Conservation (phyloP, 2,113 vertebrate species). For the Anguilla rostrata region DNA sequence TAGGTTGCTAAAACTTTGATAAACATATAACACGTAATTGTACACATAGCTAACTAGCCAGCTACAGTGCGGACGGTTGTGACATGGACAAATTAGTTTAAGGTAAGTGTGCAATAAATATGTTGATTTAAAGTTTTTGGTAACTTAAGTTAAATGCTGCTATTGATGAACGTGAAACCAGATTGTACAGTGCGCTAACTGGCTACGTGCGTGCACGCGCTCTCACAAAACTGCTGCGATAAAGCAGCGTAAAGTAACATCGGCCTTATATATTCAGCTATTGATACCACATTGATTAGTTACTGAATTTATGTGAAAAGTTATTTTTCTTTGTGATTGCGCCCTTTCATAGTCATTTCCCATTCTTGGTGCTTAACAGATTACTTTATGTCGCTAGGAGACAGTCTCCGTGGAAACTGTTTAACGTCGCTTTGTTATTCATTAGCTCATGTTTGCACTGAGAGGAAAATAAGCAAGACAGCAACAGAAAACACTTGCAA, state of each 20-base stretch:
- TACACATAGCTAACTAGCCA: background rate
- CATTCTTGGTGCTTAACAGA: slow-evolving; percentile 31
- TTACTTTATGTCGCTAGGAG: slow-evolving; percentile 38
- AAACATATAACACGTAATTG: background rate
- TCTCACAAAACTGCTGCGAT: slow-evolving; percentile 11
- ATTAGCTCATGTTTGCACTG: slow-evolving; percentile 37
- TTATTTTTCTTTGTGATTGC: background rate
- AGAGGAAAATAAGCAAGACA: background rate
- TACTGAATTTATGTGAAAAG: background rate
- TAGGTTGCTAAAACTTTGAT: background rate
- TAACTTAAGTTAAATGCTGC: background rate
- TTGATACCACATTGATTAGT: background rate
- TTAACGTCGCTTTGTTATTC: slow-evolving; percentile 37
- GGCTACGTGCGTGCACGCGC: slow-evolving; percentile 7
- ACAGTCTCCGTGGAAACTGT: slow-evolving; percentile 44
- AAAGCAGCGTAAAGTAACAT: background rate
- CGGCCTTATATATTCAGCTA: background rate
- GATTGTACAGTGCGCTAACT: background rate
- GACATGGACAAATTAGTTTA: slow-evolving; percentile 4
- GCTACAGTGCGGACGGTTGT: background rate
- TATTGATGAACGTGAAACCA: slow-evolving; percentile 2
- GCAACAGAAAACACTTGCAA: background rate
- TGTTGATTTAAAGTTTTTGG: background rate
- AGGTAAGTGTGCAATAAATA: slow-evolving; percentile 17
- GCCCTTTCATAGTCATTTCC: slow-evolving; percentile 1